These are phyloP conservation scores for Calliphora vomitoria DNA, from an alignment of 2,888 invertebrate genomes.

Conservation along the genomic window DNA sequence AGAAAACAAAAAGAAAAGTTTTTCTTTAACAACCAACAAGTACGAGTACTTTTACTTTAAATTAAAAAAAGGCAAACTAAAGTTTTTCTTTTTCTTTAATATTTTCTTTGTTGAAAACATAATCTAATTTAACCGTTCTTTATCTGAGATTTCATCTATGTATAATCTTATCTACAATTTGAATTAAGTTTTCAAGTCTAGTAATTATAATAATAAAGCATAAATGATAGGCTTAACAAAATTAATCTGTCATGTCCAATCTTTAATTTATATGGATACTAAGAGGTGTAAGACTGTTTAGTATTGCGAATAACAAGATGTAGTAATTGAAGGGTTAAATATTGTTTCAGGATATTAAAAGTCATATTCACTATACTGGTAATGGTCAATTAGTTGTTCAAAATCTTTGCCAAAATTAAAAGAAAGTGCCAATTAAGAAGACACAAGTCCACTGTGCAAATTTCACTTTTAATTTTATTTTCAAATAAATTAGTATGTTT, in stretches of 20 bases:
- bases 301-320: too few species aligned
- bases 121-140: conserved; percentile 38
- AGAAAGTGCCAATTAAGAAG: conserved; percentile 43
- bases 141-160: conserved; percentile 29
- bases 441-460: neutral
- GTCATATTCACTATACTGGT: neutral
- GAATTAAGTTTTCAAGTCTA: conserved; percentile 50
- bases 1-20: conserved; percentile 50
- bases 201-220: conserved; percentile 47
- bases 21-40: conserved; percentile 18
- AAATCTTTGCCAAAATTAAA: conserved; percentile 22
- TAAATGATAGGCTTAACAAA: conserved; percentile 16
- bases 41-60: conserved; percentile 61
- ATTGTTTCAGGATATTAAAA: neutral
- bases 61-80: conserved; percentile 27
- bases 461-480: conserved; percentile 9
- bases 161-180: conserved; percentile 35
- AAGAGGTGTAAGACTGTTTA: too few species aligned
- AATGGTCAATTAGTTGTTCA: neutral
- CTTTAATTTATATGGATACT: neutral
- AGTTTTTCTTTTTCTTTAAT: conserved; percentile 19
- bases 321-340: neutral
- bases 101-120: conserved; percentile 18
- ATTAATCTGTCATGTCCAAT: conserved; percentile 6
- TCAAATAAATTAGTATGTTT: neutral